phyloP scores from a whole-genome alignment of 1,140 invertebrate species.

The Tetramorium simillimum region DNA sequence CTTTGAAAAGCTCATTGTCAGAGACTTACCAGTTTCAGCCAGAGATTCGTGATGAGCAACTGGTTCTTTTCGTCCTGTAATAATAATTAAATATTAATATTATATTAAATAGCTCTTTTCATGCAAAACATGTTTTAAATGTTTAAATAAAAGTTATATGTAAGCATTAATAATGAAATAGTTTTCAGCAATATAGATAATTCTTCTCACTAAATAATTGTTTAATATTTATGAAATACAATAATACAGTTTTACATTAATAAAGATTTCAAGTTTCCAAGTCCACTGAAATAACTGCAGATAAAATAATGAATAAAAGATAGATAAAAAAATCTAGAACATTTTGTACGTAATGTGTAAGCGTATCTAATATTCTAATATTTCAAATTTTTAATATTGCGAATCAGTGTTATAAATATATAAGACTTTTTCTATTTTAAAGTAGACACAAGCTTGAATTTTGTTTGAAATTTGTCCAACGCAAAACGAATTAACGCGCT shows the following conservation, averaged over 20 bases:
- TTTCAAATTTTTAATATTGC: conserved; percentile 21
- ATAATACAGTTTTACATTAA: conserved; percentile 10
- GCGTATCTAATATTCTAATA: neutral
- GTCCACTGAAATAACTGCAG: neutral
- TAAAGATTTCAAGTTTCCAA: neutral
- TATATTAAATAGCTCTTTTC: neutral
- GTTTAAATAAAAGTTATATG: neutral
- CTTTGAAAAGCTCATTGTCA: neutral
- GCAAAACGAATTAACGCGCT: conserved; percentile 32
- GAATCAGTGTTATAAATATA: neutral
- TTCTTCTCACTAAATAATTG: neutral
- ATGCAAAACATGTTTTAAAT: neutral
- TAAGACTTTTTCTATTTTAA: neutral
- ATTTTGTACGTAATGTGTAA: neutral
- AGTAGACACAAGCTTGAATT: conserved; percentile 5
- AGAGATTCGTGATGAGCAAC: conserved; percentile 96
- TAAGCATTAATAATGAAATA: neutral
- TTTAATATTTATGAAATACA: neutral
- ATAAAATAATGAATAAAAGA: conserved; percentile 4
- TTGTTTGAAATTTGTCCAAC: conserved; percentile 22
- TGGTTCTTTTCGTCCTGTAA: conserved; percentile 96
- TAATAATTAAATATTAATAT: conserved; percentile 23
- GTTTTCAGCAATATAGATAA: neutral
- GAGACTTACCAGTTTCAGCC: conserved; percentile 94
- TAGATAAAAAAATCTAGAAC: neutral